These are phyloP conservation scores for Microplitis demolitor DNA, from an alignment of 1,140 invertebrate species.

Conservation along the genomic window DNA sequence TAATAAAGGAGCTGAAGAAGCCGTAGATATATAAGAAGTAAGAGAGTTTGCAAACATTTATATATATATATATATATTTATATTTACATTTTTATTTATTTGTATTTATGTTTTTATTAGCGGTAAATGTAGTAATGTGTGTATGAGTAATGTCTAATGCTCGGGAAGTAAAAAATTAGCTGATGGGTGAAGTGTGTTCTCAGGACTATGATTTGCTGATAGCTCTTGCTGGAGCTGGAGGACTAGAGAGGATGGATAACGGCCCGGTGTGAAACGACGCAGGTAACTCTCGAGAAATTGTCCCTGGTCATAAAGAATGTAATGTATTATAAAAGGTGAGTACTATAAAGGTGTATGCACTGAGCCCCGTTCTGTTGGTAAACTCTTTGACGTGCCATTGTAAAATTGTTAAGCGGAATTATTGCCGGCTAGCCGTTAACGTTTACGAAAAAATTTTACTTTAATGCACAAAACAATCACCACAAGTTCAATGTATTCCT, in stretches of 20 bases:
- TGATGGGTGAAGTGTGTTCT: too few relatives aligned
- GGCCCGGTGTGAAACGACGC: not conserved
- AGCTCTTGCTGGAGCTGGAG: too few relatives aligned
- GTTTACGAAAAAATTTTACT: not conserved
- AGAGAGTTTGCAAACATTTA: too few relatives aligned
- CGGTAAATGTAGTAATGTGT: too few relatives aligned
- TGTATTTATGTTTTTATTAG: too few relatives aligned
- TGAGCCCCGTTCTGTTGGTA: conserved; percentile 32
- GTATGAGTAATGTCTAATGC: too few relatives aligned
- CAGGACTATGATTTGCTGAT: too few relatives aligned
- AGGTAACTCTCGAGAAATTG: conserved; percentile 9
- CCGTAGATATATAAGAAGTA: too few relatives aligned
- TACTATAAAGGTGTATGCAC: conserved; percentile 44
- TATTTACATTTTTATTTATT: too few relatives aligned
- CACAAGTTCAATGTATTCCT: conserved; percentile 28
- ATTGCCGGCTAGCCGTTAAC: conserved; percentile 2
- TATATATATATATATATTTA: too few relatives aligned
- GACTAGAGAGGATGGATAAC: conserved; percentile 4
- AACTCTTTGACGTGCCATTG: conserved; percentile 36
- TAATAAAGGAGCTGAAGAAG: too few relatives aligned
- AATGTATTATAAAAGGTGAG: conserved; percentile 46
- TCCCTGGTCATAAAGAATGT: conserved; percentile 38
- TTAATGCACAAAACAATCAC: conserved; percentile 35
- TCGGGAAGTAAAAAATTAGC: too few relatives aligned
- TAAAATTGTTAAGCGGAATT: conserved; percentile 41